Base-by-base conservation (phyloP, 1,140 invertebrate genomes). In the Lucilia sericata region DNA sequence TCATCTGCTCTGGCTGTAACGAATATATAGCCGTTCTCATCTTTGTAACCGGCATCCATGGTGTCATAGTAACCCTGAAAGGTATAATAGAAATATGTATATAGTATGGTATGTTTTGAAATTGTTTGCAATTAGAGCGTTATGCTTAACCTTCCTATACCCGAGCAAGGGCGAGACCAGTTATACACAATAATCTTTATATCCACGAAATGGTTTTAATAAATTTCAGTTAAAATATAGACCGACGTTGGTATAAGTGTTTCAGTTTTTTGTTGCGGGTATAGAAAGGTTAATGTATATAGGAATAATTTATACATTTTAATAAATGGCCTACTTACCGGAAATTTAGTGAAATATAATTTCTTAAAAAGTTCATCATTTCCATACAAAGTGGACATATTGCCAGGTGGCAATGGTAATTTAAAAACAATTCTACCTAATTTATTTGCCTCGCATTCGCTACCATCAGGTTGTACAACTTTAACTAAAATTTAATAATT, bases 31-130 rank as follows among this genome's bases (percentile, higher is more conserved):
- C 97, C 97, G 85, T 95, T 94, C 82, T 95, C 93, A 87, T 98
- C 97, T 51, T 94, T 93, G 88, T 95, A 97, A 0, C 97, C 98
- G 0, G 97, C 96, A 88, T 99, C 98, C 96, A 98, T 98, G 7
- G 97, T 98, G 87, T 98, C 97, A 87, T 99, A 99, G 90, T 95
- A 98, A n/a, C 97, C 97, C 97, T 98, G 84, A 25, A n/a, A n/a
- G 12, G n/a, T n/a, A n/a, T n/a, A n/a, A 74, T 7, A n/a, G 60
- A 74, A 74, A 74, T 74, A 21, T 51, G n/a, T n/a, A n/a, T n/a
- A n/a, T n/a, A n/a, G n/a, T n/a, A n/a, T n/a, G n/a, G n/a, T n/a
- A n/a, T n/a, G n/a, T n/a, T n/a, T n/a, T n/a, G n/a, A n/a, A n/a
- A n/a, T n/a, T n/a, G n/a, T n/a, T n/a, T n/a, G n/a, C n/a, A n/a